Base-by-base conservation (phyloP, 2,888 invertebrate species). In the Polyommatus icarus region DNA sequence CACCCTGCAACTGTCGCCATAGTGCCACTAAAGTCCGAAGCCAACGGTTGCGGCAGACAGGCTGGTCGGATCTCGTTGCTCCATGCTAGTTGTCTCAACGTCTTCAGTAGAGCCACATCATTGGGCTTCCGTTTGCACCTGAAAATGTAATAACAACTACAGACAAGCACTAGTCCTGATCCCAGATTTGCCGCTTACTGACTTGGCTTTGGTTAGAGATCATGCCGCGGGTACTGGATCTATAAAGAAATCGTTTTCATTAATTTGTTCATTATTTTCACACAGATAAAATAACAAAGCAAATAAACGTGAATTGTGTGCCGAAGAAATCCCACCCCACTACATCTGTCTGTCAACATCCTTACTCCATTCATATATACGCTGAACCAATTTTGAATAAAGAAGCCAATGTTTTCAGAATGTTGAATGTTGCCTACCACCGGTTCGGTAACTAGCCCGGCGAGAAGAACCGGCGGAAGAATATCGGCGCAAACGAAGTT, bases 1-100 rank as follows among this genome's bases (percentile, higher is more conserved):
- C 98, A 98, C 7, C 98, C 98, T 36, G 97, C 97, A 0, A 97
- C 97, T 0, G 96, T 96, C 0, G 96, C 98, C 29, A 92, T 84
- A 0, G 88, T 87, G 0, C 96, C 96, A 76, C 94, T 94, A 82
- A 95, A 95, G 78, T 93, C 91, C 77, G 94, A 88, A 10, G 92
- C 88, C 3, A 90, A 86, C 0, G 94, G 93, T 77, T 93, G 89
- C 0, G 97, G 97, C 2, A 98, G 91, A 86, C 98, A 98, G 15
- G 96, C 97, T 1, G 98, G 98, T 84, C 95, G 95, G 15, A 97
- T 95, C 78, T 95, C 95, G n/a, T 95, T 94, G 10, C 96, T 95
- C 96, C 97, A 98, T 59, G 88, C 87, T 18, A 98, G 92, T 79
- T 96, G 95, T 10, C 93, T 91, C 3, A 89, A 90, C 29, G 98